phyloP scores from a whole-genome alignment of 2,888 invertebrate species.

The Colostygia pectinataria region DNA sequence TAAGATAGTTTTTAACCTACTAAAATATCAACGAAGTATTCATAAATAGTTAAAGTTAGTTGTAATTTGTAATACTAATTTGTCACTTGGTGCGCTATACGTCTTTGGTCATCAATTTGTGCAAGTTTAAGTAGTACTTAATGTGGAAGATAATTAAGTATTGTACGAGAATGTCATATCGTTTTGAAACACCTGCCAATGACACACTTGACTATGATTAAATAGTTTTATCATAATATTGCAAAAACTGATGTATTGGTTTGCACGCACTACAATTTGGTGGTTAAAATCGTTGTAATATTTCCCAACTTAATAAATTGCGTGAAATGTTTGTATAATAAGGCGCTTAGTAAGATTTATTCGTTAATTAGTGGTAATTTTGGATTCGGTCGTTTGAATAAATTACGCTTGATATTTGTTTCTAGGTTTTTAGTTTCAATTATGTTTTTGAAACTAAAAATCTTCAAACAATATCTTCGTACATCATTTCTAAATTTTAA shows the following conservation, averaged over 20 bases:
- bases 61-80: too few species aligned
- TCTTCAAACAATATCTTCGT: too few species aligned
- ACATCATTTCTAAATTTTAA: too few species aligned
- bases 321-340: slow-evolving; percentile 11
- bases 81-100: too few species aligned
- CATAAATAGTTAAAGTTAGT: too few species aligned
- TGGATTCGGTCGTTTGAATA: slow-evolving; percentile 4
- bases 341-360: slow-evolving; percentile 10
- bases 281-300: background rate
- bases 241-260: slow-evolving; percentile 1
- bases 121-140: slow-evolving; percentile 12
- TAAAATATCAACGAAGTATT: too few species aligned
- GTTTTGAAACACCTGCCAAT: slow-evolving; percentile 21
- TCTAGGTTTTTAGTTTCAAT: background rate
- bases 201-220: slow-evolving; percentile 14
- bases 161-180: slow-evolving; percentile 17
- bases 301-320: slow-evolving; percentile 8
- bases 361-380: slow-evolving; percentile 6
- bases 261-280: slow-evolving; percentile 13
- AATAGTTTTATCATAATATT: background rate
- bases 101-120: background rate
- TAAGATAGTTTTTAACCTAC: too few species aligned
- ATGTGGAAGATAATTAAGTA: slow-evolving; percentile 15
- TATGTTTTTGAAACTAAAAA: background rate
- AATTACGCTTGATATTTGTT: background rate